These are phyloP conservation scores for Metellina segmentata DNA, from an alignment of 2,888 invertebrate species.

Conservation along the genomic window DNA sequence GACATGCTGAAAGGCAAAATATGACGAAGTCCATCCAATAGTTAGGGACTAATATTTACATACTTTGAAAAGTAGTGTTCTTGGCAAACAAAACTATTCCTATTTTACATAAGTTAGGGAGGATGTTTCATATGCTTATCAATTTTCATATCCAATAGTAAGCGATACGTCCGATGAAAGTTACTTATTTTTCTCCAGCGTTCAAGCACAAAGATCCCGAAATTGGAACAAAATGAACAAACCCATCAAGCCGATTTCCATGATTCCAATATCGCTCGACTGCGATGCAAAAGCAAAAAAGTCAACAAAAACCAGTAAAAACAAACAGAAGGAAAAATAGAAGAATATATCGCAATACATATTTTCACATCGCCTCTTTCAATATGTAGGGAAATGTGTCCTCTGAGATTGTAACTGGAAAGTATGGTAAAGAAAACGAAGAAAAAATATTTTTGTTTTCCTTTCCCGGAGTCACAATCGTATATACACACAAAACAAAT, in stretches of 20 bases:
- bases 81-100: too few relatives aligned
- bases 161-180: too few relatives aligned
- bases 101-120: too few relatives aligned
- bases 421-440: background rate
- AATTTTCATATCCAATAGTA: too few relatives aligned
- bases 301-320: background rate
- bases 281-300: background rate
- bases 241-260: background rate
- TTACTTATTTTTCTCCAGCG: background rate
- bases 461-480: constrained; percentile 29
- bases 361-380: constrained; percentile 48
- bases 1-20: too few relatives aligned
- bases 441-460: constrained; percentile 18
- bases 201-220: background rate
- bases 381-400: constrained; percentile 60
- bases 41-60: too few relatives aligned
- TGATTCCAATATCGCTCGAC: background rate
- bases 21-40: too few relatives aligned
- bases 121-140: too few relatives aligned
- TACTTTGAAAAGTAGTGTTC: too few relatives aligned
- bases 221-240: background rate
- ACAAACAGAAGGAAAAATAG: background rate
- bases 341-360: constrained; percentile 44
- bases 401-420: background rate
- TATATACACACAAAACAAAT: constrained; percentile 55